Base-by-base conservation (phyloP, 2,888 invertebrate species). In the Mimachlamys varia region DNA sequence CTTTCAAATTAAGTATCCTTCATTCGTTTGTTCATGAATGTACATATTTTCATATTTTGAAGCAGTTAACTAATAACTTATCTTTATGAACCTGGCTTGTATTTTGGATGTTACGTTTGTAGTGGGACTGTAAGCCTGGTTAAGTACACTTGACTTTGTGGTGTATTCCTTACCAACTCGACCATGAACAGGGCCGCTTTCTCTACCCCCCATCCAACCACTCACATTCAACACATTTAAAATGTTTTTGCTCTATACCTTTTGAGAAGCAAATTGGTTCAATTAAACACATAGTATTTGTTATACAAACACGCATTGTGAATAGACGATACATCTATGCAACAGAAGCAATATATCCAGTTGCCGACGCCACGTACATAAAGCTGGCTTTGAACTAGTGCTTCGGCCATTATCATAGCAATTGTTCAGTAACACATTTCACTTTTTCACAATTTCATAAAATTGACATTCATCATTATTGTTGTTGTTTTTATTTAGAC, bases 401-500 rank as follows among this genome's bases (percentile, higher is more conserved):
- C 76, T 76, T n/a, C 7, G 27, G 3, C 62, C 62, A 76, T 76
- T 76, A 76, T 27, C 76, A 15, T 15, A 12, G 2, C 27, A 0
- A 27, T 76, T 76, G 76, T 76, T 76, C 19, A 5, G 76, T 7
- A 27, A 76, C 27, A 76, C 76, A 76, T 33, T 76, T 33, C 33
- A 22, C 7, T 76, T 76, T 76, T 76, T 76, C 15, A 15, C 10
- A 0, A 12, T 10, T 12, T 76, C 27, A 76, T 76, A 76, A 76
- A 27, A 33, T 76, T 76, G 4, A 19, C 7, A 76, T 76, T 76
- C 27, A 76, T 76, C 33, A 76, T 33, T 33, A 76, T 76, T 76
- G 76, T 76, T 76, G 76, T 76, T 76, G 17, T 53, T 76, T 76
- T 76, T 76, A 76, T 76, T 76, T 76, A 27, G 33, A 76, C 76